Evolutionary conservation across 2,888 invertebrate genomes (phyloP).

Genomic region (Elmis aenea): DNA sequence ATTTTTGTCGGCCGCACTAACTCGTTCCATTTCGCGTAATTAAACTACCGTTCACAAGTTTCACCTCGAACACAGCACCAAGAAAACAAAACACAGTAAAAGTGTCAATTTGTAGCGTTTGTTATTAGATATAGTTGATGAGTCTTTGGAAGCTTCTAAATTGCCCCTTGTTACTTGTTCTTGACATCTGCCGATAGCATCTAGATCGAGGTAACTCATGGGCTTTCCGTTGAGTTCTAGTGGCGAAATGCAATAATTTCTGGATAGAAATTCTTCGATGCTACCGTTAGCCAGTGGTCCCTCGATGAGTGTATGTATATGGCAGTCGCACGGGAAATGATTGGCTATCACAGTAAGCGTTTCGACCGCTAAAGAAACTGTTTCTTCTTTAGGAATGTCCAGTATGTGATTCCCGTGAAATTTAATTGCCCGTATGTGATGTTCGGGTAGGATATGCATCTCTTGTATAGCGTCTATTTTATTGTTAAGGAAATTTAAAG

Average conservation of each 20-base stretch:
- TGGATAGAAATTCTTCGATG: conserved; percentile 61
- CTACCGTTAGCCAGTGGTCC: conserved; percentile 70
- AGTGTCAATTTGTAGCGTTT: conserved; percentile 21
- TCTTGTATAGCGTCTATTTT: conserved; percentile 80
- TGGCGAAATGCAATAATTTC: conserved; percentile 83
- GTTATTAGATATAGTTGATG: conserved; percentile 22
- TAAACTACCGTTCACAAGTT: too few species aligned
- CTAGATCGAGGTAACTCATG: conserved; percentile 63
- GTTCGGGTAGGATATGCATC: conserved; percentile 64
- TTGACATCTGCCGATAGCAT: conserved; percentile 61
- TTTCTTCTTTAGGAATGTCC: conserved; percentile 65
- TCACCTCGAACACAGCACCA: conserved; percentile 31
- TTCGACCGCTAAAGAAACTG: conserved; percentile 67
- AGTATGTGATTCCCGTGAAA: conserved; percentile 80
- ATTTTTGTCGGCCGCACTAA: too few species aligned
- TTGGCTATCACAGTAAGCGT: conserved; percentile 69
- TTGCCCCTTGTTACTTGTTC: conserved; percentile 64
- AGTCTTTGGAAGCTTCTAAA: conserved; percentile 51
- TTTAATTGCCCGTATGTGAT: conserved; percentile 65
- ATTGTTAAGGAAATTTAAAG: conserved; percentile 74
- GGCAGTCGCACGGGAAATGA: conserved; percentile 85
- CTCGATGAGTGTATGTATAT: conserved; percentile 69
- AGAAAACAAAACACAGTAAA: conserved; percentile 21
- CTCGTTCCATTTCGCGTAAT: too few species aligned
- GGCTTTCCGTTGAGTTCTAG: conserved; percentile 75